Percentiles rank a stretch among this genome's conserved stretches.
Conservation (phyloP, 2,113 vertebrate species). For the Zingel zingel region DNA sequence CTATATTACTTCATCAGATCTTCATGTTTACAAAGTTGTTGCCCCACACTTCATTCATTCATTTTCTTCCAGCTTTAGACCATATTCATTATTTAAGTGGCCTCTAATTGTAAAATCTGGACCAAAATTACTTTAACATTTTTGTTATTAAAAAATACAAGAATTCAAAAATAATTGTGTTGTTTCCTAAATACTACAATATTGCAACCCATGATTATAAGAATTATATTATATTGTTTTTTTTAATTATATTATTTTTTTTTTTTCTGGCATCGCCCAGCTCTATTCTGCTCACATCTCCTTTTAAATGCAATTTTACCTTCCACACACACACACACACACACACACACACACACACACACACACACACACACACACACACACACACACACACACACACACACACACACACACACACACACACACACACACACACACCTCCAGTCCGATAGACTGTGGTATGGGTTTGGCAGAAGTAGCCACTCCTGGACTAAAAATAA, state of each 20-base stretch:
- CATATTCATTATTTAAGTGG: neutral
- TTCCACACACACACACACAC: slow-evolving; percentile 25
- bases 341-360: neutral
- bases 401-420: slow-evolving; percentile 5
- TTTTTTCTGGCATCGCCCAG: neutral
- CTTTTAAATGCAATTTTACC: slow-evolving; percentile 21
- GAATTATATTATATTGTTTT: neutral
- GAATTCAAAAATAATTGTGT: neutral
- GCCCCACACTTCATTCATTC: neutral
- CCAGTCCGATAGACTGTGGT: slow-evolving; percentile 59
- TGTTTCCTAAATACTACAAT: neutral
- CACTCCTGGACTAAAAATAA: slow-evolving; percentile 82
- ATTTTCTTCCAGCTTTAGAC: neutral
- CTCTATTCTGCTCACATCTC: neutral
- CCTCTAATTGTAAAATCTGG: neutral
- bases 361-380: slow-evolving; percentile 24
- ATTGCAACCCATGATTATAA: neutral
- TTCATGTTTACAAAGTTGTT: neutral
- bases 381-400: slow-evolving; percentile 12
- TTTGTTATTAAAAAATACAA: neutral
- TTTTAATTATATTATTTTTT: neutral
- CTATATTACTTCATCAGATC: neutral
- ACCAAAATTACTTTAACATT: neutral
- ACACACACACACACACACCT: slow-evolving; percentile 35
- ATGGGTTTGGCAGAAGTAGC: slow-evolving; percentile 68